Evolutionary conservation across 2,888 invertebrate genomes (phyloP), one percentile per base, ranked within the genome.

Genomic region (Plusia festucae): DNA sequence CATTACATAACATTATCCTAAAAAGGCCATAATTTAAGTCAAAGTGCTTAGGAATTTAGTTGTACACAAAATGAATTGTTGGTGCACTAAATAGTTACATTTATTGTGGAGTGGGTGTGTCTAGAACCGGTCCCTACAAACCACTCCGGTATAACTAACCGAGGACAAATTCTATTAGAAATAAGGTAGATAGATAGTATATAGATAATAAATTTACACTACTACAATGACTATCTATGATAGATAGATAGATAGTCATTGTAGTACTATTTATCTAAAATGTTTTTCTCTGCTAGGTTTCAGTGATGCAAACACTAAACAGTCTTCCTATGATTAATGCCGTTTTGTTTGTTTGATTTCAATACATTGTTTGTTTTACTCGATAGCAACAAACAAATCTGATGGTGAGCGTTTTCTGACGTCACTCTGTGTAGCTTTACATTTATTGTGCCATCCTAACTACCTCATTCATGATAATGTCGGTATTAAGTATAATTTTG

Each of bases 71-170:
- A 49, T 18, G 18, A 18, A 20, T 53, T 62, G 62, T 56, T 57
- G 18, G 60, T 65, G 65, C 51, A 68, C 66, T 65, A 58, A 61
- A 67, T 78, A 67, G 51, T 62, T 46, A 22, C 57, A 52, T 65
- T 65, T 59, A 67, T 59, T 63, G 68, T 64, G 30, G 53, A 56
- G 71, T 78, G 68, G 83, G 81, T 75, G 81, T 82, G 82, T 75
- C 67, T 54, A 53, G 53, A 81, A 81, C 81, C 81, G 81, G 82
- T 81, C 57, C 57, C 22, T 49, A 49, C 46, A 55, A 53, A 52
- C 66, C 18, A 65, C 68, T 72, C 52, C 65, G 64, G 60, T 78
- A 81, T 74, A 71, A 66, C 73, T 69, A 68, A 53, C 60, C 77
- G 80, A 82, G 79, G 77, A 68, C 75, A 76, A 44, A 67, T 27